These are phyloP conservation scores for Dione vanillae DNA, from an alignment of 2,888 invertebrate species.

Conservation along the genomic window DNA sequence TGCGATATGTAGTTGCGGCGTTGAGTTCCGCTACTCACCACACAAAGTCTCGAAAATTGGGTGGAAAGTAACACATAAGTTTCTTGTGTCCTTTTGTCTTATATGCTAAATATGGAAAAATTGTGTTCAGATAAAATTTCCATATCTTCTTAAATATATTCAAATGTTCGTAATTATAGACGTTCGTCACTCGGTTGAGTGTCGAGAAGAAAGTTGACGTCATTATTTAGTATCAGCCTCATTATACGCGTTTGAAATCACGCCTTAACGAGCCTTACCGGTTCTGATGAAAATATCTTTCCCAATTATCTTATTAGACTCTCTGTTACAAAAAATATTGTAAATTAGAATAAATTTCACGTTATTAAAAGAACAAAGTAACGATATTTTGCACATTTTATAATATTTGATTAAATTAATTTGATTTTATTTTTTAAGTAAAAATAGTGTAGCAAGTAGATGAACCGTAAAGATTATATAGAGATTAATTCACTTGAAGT, in stretches of 20 bases:
- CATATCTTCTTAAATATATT: background rate
- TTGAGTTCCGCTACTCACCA: too few species aligned
- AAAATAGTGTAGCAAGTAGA: too few species aligned
- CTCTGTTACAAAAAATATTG: background rate
- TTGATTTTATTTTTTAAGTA: too few species aligned
- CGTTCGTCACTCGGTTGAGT: background rate
- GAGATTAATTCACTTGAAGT: too few species aligned
- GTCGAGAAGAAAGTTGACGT: conserved; percentile 7
- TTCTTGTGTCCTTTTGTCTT: too few species aligned
- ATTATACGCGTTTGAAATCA: conserved; percentile 11
- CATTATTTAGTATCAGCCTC: conserved; percentile 5
- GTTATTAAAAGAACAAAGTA: background rate
- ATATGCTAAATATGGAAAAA: too few species aligned
- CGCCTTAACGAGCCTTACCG: conserved; percentile 8
- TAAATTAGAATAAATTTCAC: background rate
- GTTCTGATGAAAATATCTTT: background rate
- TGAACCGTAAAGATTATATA: too few species aligned
- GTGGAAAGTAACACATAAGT: too few species aligned
- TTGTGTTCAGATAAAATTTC: background rate
- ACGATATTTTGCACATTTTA: too few species aligned
- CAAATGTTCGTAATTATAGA: background rate
- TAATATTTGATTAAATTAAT: too few species aligned
- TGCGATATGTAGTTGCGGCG: too few species aligned
- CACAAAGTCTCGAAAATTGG: too few species aligned
- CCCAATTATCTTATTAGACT: background rate